A percentile compares a stretch with the other conserved stretches of the same genome.
Evolutionary conservation across 2,113 vertebrate species (phyloP).

Genomic region (Dipodomys stephensi): DNA sequence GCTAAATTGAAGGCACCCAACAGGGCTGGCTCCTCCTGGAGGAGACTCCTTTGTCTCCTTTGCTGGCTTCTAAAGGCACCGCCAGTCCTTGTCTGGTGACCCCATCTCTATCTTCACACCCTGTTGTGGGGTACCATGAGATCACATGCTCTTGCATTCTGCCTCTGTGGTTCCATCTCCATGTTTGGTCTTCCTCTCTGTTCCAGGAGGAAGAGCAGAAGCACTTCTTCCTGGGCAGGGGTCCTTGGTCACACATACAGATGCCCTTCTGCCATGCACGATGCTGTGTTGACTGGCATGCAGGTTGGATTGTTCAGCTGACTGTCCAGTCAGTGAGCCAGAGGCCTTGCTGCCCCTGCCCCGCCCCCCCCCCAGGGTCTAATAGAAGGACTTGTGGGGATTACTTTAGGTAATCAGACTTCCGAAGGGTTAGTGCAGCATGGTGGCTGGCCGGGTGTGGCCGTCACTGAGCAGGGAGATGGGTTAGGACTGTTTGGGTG

Average conservation of each 20-base stretch:
- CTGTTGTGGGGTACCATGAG: not conserved
- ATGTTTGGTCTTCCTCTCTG: not conserved
- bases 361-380: too few species aligned
- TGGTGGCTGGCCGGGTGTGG: not conserved
- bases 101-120: too few species aligned
- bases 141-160: not conserved
- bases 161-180: not conserved
- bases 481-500: too few species aligned
- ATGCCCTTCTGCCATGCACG: not conserved
- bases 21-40: not conserved
- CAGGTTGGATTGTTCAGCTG: rapidly evolving
- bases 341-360: too few species aligned
- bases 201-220: not conserved
- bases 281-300: not conserved
- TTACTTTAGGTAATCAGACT: too few species aligned
- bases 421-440: too few species aligned
- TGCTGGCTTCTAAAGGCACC: not conserved
- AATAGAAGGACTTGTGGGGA: not conserved
- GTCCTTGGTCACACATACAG: not conserved
- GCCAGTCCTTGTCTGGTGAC: not conserved
- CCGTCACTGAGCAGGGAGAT: not conserved
- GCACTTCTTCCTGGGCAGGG: not conserved
- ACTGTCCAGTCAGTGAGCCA: too few species aligned
- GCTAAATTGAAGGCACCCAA: not conserved
- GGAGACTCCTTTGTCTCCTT: not conserved